A percentile compares a stretch with the other conserved stretches of the same genome.
phyloP scores from a whole-genome alignment of 2,888 invertebrate species.

The Lepas anatifera region DNA sequence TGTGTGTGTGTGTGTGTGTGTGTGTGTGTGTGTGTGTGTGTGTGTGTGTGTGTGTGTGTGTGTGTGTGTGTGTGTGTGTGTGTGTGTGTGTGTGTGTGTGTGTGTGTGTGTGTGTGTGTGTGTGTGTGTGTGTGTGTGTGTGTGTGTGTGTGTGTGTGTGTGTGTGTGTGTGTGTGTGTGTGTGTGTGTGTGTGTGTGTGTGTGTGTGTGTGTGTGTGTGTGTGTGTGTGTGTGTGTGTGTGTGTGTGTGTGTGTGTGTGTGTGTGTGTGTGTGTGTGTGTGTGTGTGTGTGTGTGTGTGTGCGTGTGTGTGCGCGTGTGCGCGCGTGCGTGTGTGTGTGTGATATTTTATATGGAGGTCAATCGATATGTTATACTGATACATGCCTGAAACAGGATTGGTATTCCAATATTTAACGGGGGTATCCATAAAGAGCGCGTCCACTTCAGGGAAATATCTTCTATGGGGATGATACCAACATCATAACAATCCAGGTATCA shows the following conservation, averaged over 20 bases:
- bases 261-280: not conserved
- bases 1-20: too few species aligned
- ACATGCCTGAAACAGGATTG: too few species aligned
- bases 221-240: not conserved
- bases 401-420: too few species aligned
- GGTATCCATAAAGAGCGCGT: too few species aligned
- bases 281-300: not conserved
- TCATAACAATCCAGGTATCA: too few species aligned
- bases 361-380: too few species aligned
- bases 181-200: not conserved
- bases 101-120: not conserved
- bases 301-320: not conserved
- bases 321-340: not conserved
- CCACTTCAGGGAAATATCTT: too few species aligned
- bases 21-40: too few species aligned
- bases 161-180: not conserved
- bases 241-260: not conserved
- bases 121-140: not conserved
- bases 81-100: not conserved
- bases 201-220: not conserved
- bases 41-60: not conserved
- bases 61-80: not conserved
- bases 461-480: too few species aligned
- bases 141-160: not conserved
- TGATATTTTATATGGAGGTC: too few species aligned